phyloP scores from a whole-genome alignment of 2,113 vertebrate genomes.

The Chlamydotis undulata region DNA sequence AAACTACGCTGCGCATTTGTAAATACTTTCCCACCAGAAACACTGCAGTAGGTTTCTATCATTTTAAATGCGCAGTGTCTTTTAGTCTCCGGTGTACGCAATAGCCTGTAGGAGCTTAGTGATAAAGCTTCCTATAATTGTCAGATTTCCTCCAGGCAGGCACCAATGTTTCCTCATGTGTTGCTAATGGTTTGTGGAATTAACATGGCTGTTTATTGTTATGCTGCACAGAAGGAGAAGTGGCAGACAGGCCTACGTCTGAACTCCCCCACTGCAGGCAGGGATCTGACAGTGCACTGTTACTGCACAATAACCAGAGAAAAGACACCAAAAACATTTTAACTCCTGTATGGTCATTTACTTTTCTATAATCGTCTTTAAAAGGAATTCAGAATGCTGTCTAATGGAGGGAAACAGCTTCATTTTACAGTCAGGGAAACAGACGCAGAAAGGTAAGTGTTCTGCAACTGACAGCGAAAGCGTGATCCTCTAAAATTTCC shows the following conservation, averaged over 20 bases:
- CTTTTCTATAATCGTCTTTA: not conserved
- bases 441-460: not conserved
- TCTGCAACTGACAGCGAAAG: not conserved
- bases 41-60: constrained; percentile 52
- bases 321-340: not conserved
- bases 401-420: not conserved
- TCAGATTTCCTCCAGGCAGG: constrained; percentile 62
- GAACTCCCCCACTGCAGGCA: constrained; percentile 37
- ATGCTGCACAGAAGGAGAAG: constrained; percentile 44
- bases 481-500: not conserved
- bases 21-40: constrained; percentile 28
- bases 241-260: not conserved
- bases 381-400: constrained; percentile 28
- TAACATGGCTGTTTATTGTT: constrained; percentile 59
- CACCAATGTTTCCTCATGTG: constrained; percentile 62
- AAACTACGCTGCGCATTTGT: not conserved
- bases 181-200: constrained; percentile 61
- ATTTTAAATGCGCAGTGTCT: constrained; percentile 36
- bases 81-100: constrained; percentile 32
- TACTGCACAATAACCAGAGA: constrained; percentile 29
- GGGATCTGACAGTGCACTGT: not conserved
- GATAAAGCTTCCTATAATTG: constrained; percentile 68
- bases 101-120: constrained; percentile 48
- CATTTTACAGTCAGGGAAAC: not conserved
- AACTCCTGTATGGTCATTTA: constrained; percentile 10